Evolutionary conservation across 2,888 invertebrate species (phyloP), one percentile per base, ranked within the genome.

Genomic region (Lepetodrilus schrolli): DNA sequence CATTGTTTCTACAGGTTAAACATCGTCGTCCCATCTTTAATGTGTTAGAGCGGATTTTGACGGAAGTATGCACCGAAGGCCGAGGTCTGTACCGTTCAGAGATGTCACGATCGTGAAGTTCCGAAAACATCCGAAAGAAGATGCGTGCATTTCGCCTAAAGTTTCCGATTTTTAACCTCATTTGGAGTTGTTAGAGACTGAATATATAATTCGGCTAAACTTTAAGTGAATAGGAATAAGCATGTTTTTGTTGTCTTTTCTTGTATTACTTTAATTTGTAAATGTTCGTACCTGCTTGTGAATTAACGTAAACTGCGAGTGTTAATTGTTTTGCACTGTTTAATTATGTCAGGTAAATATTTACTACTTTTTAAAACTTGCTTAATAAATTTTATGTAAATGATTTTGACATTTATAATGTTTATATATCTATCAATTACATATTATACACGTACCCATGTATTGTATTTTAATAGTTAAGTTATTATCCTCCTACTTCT

Each of bases 1-100:
- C 58, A 58, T 26, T 58, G 58, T 58, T n/a, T 26, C 58, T 30
- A 13, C 8, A 30, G 26, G 17, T 58, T 17, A 23, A 58, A 30
- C 58, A 30, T 58, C 34, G 58, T 58, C 58, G 58, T 58, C 26
- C 26, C 26, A 30, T 30, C 58, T 58, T 58, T 58, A 58, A 58
- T 23, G 58, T 58, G 58, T 30, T 58, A 58, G 30, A 10, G 30
- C 34, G 58, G 17, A 34, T 30, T 13, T 30, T 58, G 26, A 17
- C 10, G 58, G 58, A 58, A 58, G 58, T 30, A 0, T 4, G 58
- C 43, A 17, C 17, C 7, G 58, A 58, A 58, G 58, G 58, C 58
- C 43, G 43, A 43, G 43, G 17, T 43, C n/a, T 26, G 58, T 58
- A 58, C 58, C 58, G 10, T 10, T 7, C 1, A 7, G 58, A 17